Evolutionary conservation across 2,888 invertebrate species (phyloP).

Genomic region (Mycalesis mineus): DNA sequence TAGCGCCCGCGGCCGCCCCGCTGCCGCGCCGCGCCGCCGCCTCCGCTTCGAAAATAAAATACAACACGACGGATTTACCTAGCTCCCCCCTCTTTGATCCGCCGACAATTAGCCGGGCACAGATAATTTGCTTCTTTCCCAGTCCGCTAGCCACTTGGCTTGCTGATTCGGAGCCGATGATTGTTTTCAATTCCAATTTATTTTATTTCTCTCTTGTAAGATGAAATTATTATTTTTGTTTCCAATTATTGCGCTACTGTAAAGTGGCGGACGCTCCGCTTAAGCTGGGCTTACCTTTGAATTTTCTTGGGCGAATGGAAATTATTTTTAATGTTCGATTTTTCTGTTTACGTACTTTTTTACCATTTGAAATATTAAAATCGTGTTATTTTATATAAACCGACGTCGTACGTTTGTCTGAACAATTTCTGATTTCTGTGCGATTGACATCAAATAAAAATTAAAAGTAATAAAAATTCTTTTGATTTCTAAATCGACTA

Average conservation of each 20-base stretch:
- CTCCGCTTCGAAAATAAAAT: constrained; percentile 47
- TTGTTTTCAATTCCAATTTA: constrained; percentile 55
- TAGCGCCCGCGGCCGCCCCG: constrained; percentile 55
- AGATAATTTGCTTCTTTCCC: constrained; percentile 69
- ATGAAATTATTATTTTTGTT: constrained; percentile 38
- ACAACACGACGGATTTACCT: constrained; percentile 61
- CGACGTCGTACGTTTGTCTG: no score
- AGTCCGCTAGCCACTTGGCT: constrained; percentile 53
- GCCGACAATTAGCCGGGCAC: constrained; percentile 69
- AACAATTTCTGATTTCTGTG: no score
- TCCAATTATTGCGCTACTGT: constrained; percentile 41
- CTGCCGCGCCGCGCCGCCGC: constrained; percentile 42
- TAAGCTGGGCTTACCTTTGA: constrained; percentile 37
- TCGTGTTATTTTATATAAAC: no score
- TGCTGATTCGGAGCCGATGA: constrained; percentile 55
- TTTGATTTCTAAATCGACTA: no score
- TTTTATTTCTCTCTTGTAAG: constrained; percentile 36
- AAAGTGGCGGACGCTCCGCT: constrained; percentile 35
- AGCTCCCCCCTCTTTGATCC: constrained; percentile 63
- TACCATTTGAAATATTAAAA: no score
- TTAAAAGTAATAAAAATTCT: no score
- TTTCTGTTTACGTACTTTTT: neutral
- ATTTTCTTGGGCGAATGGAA: constrained; percentile 11
- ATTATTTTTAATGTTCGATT: neutral
- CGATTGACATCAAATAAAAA: no score